Base-by-base conservation (phyloP, 2,888 invertebrate species). In the Smittia aterrima region DNA sequence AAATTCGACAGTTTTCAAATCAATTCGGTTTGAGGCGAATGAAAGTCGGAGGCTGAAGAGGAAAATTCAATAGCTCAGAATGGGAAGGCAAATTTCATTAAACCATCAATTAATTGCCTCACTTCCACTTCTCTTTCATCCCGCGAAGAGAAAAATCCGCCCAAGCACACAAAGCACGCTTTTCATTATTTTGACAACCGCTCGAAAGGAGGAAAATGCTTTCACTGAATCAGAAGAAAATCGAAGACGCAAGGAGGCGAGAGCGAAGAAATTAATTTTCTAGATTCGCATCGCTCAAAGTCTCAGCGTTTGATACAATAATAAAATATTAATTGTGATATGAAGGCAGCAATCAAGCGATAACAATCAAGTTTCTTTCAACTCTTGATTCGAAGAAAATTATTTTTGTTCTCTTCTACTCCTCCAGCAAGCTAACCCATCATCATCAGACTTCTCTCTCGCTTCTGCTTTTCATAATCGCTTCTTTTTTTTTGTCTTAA, bases 401-500 rank as follows among this genome's bases (percentile, higher is more conserved):
- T 67, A 22, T 40, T n/a, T 22, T 68, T 22, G 47, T 68, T 68
- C 47, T 47, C 20, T 18, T 41, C 41, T 11, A 6, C 47, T n/a
- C 16, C 40, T 66, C 16, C 24, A 18, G 58, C 58, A 3, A 58
- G 20, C 58, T 13, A 58, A 58, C 58, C 32, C 66, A 66, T 66
- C 66, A 66, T 66, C 66, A 66, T 27, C 27, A 58, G 13, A 66
- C 24, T 47, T 25, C 24, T 47, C 24, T 27, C 27, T 22, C 70
- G 32, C 32, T 71, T 53, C 32, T 27, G 22, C 66, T 25, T 18
- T 11, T n/a, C 66, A 66, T 66, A 66, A 66, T 25, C 66, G 66
- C 66, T 25, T 68, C 53, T 62, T 32, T 71, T 62, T 32, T 71
- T 71, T 71, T 71, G 47, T 47, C 53, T 54, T 71, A 53, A 71